Evolutionary conservation across 1,140 invertebrate genomes (phyloP).

Genomic region (Pseudomyrmex gracilis): DNA sequence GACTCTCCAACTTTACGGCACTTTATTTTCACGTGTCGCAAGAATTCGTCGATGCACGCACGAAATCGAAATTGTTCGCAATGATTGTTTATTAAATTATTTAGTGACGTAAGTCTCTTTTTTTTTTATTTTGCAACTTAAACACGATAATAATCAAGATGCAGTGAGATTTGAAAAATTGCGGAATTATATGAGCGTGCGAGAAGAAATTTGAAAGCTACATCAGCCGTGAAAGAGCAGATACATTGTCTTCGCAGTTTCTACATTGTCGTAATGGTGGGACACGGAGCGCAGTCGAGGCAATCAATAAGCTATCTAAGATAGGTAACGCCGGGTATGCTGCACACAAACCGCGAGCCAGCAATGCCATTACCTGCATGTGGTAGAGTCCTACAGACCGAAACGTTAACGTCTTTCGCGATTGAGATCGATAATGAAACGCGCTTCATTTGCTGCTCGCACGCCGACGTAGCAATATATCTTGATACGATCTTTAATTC

Average conservation of each 20-base stretch:
- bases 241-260: constrained; percentile 43
- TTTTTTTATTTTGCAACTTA: too few relatives aligned
- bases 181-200: constrained; percentile 1
- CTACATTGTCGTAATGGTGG: constrained; percentile 63
- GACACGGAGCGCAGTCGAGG: constrained; percentile 59
- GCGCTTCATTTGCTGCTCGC: constrained; percentile 69
- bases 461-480: constrained; percentile 59
- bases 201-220: constrained; percentile 10
- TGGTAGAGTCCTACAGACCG: constrained; percentile 27
- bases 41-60: not conserved
- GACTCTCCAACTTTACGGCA: constrained; percentile 55
- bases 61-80: not conserved
- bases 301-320: constrained; percentile 78
- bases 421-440: constrained; percentile 75
- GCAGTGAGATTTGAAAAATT: not conserved
- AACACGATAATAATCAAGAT: too few relatives aligned
- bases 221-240: not conserved
- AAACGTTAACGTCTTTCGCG: constrained; percentile 65
- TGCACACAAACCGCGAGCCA: constrained; percentile 71
- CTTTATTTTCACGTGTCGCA: constrained; percentile 57
- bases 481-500: constrained; percentile 72
- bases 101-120: too few relatives aligned
- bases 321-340: constrained; percentile 65
- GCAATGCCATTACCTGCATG: constrained; percentile 72
- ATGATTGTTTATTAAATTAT: not conserved